Conservation (phyloP, 2,113 vertebrate genomes). For the Pheucticus melanocephalus region DNA sequence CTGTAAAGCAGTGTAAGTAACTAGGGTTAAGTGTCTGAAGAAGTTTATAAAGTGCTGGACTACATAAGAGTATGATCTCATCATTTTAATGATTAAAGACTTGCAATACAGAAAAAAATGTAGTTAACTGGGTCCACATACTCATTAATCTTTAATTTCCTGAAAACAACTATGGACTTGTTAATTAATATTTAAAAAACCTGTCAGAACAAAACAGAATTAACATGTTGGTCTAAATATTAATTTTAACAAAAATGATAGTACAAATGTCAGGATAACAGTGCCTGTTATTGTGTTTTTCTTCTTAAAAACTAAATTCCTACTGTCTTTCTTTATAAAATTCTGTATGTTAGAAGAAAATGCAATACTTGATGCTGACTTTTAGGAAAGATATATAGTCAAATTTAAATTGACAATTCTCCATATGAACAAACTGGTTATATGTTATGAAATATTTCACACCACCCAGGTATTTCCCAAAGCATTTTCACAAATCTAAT, state of each 20-base stretch:
- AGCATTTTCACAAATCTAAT: neutral
- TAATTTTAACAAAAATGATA: neutral
- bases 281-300: neutral
- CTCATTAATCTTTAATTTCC: neutral
- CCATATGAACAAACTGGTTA: neutral
- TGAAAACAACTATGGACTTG: neutral
- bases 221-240: neutral
- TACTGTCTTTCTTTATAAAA: neutral
- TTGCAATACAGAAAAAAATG: neutral
- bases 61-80: neutral
- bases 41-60: neutral
- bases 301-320: neutral
- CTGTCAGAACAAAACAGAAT: neutral
- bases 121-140: neutral
- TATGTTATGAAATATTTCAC: neutral
- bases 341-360: neutral
- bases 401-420: neutral
- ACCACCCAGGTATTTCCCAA: neutral
- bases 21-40: neutral
- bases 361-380: neutral
- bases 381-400: neutral
- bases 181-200: neutral
- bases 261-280: neutral
- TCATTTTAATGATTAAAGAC: neutral
- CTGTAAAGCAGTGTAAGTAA: conserved; percentile 1